Conservation (phyloP, 1,140 invertebrate genomes). For the honey bee (Apis mellifera) region Amel_HAv3.1 CM009937.2:8838001-8838500, state of each 20-base stretch:
- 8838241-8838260: no score
- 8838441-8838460: slow-evolving; percentile 87
- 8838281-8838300: slow-evolving; percentile 37
- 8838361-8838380: slow-evolving; percentile 88
- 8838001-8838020: background rate
- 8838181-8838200: background rate
- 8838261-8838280: no score
- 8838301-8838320: slow-evolving; percentile 59
- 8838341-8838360: slow-evolving; percentile 86
- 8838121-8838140: background rate
- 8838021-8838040: background rate
- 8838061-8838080: slow-evolving; percentile 5
- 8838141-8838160: slow-evolving; percentile 8
- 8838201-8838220: background rate
- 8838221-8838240: background rate
- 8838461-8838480: slow-evolving; percentile 85
- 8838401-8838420: slow-evolving; percentile 89
- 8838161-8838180: background rate
- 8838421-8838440: slow-evolving; percentile 85
- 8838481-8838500: slow-evolving; percentile 82
- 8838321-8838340: slow-evolving; percentile 63
- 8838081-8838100: slow-evolving; percentile 6
- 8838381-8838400: slow-evolving; percentile 89
- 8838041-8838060: slow-evolving; percentile 11
- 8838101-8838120: background rate